Conservation (phyloP, 2,113 vertebrate genomes). For the Gobius niger region DNA sequence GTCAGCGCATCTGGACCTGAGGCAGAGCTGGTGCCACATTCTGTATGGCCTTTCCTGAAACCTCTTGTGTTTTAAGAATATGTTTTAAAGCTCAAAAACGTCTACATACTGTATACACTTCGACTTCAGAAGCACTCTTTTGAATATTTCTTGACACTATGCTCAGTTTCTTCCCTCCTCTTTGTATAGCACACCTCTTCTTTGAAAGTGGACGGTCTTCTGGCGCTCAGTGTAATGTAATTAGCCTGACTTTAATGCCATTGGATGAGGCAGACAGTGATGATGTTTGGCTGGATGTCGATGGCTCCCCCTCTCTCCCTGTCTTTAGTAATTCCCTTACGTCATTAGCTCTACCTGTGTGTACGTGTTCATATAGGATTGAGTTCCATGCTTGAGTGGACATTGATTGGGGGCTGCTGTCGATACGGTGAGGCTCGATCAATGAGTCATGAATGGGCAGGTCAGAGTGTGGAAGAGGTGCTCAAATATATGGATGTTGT, state of each 20-base stretch:
- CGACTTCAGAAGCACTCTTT: background rate
- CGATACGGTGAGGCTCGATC: constrained; percentile 22
- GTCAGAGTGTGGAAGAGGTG: background rate
- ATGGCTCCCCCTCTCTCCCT: constrained; percentile 4
- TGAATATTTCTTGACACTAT: background rate
- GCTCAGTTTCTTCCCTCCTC: background rate
- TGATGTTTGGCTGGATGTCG: constrained; percentile 7
- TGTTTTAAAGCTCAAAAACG: too few relatives aligned
- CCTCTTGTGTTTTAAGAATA: too few relatives aligned
- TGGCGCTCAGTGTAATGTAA: background rate
- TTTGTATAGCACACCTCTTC: background rate
- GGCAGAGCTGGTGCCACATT: too few relatives aligned
- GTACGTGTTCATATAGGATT: background rate
- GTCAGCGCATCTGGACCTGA: too few relatives aligned
- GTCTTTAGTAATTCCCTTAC: constrained; percentile 36
- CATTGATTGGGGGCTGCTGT: constrained; percentile 27
- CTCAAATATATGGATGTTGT: background rate
- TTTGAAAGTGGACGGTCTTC: background rate
- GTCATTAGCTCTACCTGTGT: constrained; percentile 18
- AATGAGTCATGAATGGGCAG: constrained; percentile 19
- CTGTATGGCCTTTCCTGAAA: too few relatives aligned
- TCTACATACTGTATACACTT: too few relatives aligned
- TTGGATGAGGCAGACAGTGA: background rate
- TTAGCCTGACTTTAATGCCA: constrained; percentile 15
- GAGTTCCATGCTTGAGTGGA: constrained; percentile 2